Evolutionary conservation across 2,113 vertebrate species (phyloP), one percentile per base, ranked within the genome.

Genomic region (Dromiciops gliroides): DNA sequence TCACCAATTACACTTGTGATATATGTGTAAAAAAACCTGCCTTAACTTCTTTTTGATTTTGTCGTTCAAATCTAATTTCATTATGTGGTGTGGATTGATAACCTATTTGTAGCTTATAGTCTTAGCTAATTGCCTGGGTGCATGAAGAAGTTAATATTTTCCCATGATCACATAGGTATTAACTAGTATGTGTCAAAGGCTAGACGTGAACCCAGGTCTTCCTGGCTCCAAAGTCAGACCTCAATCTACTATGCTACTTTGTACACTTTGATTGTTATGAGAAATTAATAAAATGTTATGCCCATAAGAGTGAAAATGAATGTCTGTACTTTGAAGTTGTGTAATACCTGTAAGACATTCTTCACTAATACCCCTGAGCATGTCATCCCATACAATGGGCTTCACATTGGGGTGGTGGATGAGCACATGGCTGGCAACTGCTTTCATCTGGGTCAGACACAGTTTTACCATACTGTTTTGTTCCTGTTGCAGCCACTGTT

Each of bases 341-440:
- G 2, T n/a, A 44, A 44, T 90, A 99, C 99, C 99, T 99, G 98
- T 98, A 49, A 99, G 97, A 0, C 97, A 98, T 50, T 99, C 98
- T 91, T 98, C 98, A 24, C 97, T 98, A 91, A 99, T 99, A 44
- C 96, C 98, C 92, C 99, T 99, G 90, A 99, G 98, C 99, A 99
- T 99, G 96, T 99, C 99, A 3, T 99, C 99, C 99, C 99, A 99
- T 98, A 99, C 98, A 3, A 99, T 97, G 51, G 99, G 98, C 0
- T 90, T 99, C 49, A 99, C 98, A 14, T 91, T 26, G 0, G 99
- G 99, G 97, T 99, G 98, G 0, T 49, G 97, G 0, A 98, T 97
- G 92, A 95, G 98, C 95, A 99, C 92, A 0, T 97, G 98, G 93
- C 98, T 98, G 51, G 99, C 99, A 75, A 99, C 98, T 0, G 98